Evolutionary conservation across 2,888 invertebrate species (phyloP).

Genomic region (Tryphoninae sp.): DNA sequence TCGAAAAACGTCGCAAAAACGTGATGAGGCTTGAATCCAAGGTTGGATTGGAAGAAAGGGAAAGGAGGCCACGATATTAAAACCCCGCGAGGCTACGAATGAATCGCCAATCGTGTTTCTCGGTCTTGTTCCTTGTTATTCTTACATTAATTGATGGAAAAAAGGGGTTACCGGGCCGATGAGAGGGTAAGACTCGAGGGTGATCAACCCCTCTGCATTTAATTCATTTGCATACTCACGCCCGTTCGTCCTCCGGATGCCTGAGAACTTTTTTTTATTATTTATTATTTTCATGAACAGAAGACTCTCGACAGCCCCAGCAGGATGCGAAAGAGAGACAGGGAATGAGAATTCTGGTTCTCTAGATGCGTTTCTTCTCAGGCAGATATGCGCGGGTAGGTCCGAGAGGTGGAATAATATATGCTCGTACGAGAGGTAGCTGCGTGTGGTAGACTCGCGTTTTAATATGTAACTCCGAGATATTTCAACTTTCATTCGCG

Average conservation of each 20-base stretch:
- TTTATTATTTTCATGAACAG: conserved; percentile 37
- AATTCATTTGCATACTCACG: conserved; percentile 74
- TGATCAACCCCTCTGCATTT: conserved; percentile 51
- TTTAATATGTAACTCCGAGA: conserved; percentile 17
- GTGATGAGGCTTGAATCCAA: not conserved
- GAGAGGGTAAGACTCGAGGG: conserved; percentile 25
- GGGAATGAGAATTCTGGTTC: conserved; percentile 55
- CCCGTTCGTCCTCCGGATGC: conserved; percentile 67
- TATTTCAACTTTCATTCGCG: conserved; percentile 69
- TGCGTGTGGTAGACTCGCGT: not conserved
- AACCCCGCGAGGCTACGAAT: conserved; percentile 16
- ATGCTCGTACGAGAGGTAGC: conserved; percentile 25
- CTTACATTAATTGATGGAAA: conserved; percentile 60
- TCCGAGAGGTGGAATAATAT: conserved; percentile 26
- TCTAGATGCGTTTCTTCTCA: conserved; percentile 13
- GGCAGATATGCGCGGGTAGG: not conserved
- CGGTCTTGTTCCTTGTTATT: conserved; percentile 55
- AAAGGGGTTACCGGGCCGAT: conserved; percentile 59
- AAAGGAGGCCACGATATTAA: not conserved
- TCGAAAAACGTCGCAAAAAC: not conserved
- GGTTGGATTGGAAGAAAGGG: not conserved
- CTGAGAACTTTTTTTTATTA: conserved; percentile 55
- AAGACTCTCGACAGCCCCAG: conserved; percentile 46
- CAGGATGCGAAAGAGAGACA: conserved; percentile 49
- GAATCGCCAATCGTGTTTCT: conserved; percentile 32